Base-by-base conservation (phyloP, 2,797 vertebrate species). In the Macrochelys suwanniensis region DNA sequence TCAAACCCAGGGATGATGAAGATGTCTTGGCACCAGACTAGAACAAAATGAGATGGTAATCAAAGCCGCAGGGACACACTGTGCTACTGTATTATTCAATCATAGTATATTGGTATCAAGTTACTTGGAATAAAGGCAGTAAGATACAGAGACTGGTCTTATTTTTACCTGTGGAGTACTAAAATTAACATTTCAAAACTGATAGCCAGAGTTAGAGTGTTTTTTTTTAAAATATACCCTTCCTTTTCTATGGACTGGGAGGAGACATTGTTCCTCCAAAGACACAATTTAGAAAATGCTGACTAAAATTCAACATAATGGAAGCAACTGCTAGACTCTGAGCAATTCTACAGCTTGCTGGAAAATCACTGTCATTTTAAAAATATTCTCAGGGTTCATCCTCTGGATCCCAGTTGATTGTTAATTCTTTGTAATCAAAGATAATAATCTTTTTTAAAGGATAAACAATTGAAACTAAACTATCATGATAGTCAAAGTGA, bases 111-210 rank as follows among this genome's bases (percentile, higher is more conserved):
- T 56, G 15, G 11, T 49, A 93, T 50, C 59, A 77, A 84, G 45
- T 87, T 89, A 57, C 65, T 92, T 42, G 19, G 11, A 96, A 90
- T 57, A 87, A 94, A 89, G 31, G 28, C 61, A 56, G 90, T 7
- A 85, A 89, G 57, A 87, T 31, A 47, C 26, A 85, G 33, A 28
- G 51, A 51, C 57, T 94, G 82, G 53, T 88, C 65, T 88, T 84
- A 85, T 87, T 93, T 96, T 94, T 61, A 95, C 80, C 87, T 33
- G 23, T 6, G 25, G 80, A 95, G 94, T 54, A 90, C 16, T 87
- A 85, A 93, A 90, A 94, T 90, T 87, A 89, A 89, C 82, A 92
- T 95, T 95, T 95, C 82, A 91, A 94, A 97, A 93, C 42, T n/a
- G 84, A 81, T 84, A 78, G 1, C 17, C 28, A 89, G 31, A 92